These are phyloP conservation scores for Mesorhabditis belari DNA, from an alignment of 2,888 invertebrate species.

Conservation along the genomic window DNA sequence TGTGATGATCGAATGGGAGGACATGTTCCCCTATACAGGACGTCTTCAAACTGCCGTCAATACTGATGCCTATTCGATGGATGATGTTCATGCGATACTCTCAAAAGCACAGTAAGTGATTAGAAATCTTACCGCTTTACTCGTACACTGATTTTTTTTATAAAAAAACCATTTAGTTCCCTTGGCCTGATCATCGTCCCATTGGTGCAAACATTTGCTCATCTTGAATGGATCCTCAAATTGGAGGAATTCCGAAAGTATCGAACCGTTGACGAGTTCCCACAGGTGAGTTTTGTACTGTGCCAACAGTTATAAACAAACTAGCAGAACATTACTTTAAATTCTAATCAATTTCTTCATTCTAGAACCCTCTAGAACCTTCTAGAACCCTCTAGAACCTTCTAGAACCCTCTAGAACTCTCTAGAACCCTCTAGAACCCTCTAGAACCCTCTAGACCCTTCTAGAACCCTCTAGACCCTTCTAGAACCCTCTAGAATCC, in stretches of 20 bases:
- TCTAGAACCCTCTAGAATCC: too few species aligned
- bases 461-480: too few species aligned
- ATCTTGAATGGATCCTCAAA: conserved; percentile 74
- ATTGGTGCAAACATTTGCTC: conserved; percentile 77
- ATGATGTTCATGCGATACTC: conserved; percentile 66
- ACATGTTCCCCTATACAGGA: conserved; percentile 75
- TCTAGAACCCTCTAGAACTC: too few species aligned
- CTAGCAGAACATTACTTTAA: too few species aligned
- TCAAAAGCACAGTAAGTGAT: conserved; percentile 58
- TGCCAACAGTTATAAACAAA: too few species aligned
- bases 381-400: too few species aligned
- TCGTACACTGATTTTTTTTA: too few species aligned
- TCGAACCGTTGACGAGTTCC: conserved; percentile 64
- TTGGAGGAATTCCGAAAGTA: conserved; percentile 65
- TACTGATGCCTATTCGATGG: conserved; percentile 64
- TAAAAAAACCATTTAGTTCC: conserved; percentile 51
- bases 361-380: too few species aligned
- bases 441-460: too few species aligned
- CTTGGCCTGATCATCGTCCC: conserved; percentile 68
- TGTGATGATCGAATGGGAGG: conserved; percentile 75
- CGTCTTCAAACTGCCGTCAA: conserved; percentile 63
- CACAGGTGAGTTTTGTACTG: conserved; percentile 54
- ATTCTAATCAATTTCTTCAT: too few species aligned
- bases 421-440: too few species aligned
- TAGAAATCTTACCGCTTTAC: not conserved